phyloP scores from a whole-genome alignment of 1,140 invertebrate species.

The Homalodisca vitripennis region DNA sequence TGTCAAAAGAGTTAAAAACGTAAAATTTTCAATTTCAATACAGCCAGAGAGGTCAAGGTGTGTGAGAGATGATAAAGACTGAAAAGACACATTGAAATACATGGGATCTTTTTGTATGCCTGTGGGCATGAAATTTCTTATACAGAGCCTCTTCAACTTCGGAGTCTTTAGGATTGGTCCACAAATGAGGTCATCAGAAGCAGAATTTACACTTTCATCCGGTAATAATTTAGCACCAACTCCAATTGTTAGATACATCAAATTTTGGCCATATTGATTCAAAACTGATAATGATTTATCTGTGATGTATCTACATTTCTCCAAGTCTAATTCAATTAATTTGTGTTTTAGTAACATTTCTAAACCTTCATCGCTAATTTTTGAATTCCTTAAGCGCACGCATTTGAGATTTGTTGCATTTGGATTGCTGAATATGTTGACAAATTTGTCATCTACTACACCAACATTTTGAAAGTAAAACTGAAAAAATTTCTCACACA shows the following conservation, averaged over 20 bases:
- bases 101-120: conserved; percentile 52
- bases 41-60: conserved; percentile 80
- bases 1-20: conserved; percentile 57
- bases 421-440: conserved; percentile 69
- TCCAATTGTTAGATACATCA: conserved; percentile 49
- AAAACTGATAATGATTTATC: conserved; percentile 58
- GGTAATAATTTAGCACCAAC: conserved; percentile 38
- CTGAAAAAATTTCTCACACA: conserved; percentile 67
- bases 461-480: conserved; percentile 55
- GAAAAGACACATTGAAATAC: conserved; percentile 55
- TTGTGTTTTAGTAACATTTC: conserved; percentile 66
- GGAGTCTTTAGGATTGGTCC: conserved; percentile 62
- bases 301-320: conserved; percentile 65
- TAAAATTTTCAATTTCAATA: conserved; percentile 56
- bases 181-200: conserved; percentile 39
- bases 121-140: conserved; percentile 54
- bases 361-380: conserved; percentile 67
- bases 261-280: conserved; percentile 49
- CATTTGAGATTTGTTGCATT: conserved; percentile 64
- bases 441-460: conserved; percentile 59
- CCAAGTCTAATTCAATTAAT: conserved; percentile 68
- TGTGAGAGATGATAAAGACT: conserved; percentile 61
- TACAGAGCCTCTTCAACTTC: conserved; percentile 60
- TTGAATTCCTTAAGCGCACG: conserved; percentile 66
- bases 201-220: conserved; percentile 20